Base-by-base conservation (phyloP, 2,888 invertebrate genomes). In the Clitarchus hookeri region DNA sequence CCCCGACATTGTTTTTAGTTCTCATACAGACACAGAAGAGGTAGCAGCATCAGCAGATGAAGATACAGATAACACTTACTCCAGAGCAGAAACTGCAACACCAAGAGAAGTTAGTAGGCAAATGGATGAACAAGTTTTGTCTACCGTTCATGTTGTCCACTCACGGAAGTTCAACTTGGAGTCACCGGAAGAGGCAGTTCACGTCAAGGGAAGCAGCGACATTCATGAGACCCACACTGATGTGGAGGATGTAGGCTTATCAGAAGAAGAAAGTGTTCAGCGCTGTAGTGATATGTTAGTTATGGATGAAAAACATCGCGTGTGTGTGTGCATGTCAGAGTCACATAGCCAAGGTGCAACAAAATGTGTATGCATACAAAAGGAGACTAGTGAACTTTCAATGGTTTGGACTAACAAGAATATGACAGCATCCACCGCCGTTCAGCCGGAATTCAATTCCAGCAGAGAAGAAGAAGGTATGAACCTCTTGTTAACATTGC, bases 181-280 rank as follows among this genome's bases (percentile, higher is more conserved):
- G 77, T 90, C 91, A 19, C 88, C 90, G 3, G 90, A 90, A 82
- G 93, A 93, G 89, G 91, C 91, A 86, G 90, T 92, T 89, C 93
- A 93, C 89, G 90, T 93, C 16, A 94, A 93, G 90, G 92, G 92
- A 84, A 91, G 91, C 84, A 91, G 91, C 86, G 88, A 88, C 25
- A 89, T 89, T 26, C 90, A 90, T 48, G 93, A 93, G 85, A 90
- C 90, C 44, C 90, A 91, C 84, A 94, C 94, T 8, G 94, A 94
- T 89, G 90, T 92, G 85, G 94, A 94, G 90, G 94, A 93, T 89
- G 89, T 93, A 84, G 92, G 92, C 84, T 87, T 91, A 77, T 89
- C 88, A 19, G 89, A 89, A 84, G 89, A 89, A 86, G 89, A 89
- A 86, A 84, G 16, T 54, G 87, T 65, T 44, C 85, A 83, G 2